Base-by-base conservation (phyloP, 64 coral and sea anemone genomes). In the Anthopleura sola region DNA sequence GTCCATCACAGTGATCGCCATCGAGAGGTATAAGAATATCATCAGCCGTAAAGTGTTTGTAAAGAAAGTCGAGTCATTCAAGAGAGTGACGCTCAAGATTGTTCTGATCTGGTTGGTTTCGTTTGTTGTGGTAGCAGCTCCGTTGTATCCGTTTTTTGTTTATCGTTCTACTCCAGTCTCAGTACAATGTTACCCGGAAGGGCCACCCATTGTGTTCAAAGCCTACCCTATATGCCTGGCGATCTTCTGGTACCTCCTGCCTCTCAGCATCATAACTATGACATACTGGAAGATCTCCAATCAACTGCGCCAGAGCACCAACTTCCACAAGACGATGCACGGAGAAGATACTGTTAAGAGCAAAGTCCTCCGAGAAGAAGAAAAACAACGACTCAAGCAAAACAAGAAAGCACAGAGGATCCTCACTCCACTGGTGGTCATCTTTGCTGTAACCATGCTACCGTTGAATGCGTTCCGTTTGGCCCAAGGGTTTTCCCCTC, bases 371-470 rank as follows among this genome's bases (percentile, higher is more conserved):
- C 24, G 16, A 36, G 32, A 85, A 86, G 83, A 76, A 31, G 83
- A 38, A 81, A 76, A 66, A 85, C 83, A 75, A 86, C 84, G 89
- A 16, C 83, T 90, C 32, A 83, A 84, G 18, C 89, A 90, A 85
- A 90, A 90, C 36, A 90, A 53, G 68, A 90, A 80, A 46, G 84
- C 89, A 4, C 62, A 90, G 24, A 64, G 82, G 14, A 90, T 90
- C 53, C 89, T 90, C 0, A 85, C 71, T 6, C 89, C 89, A 44
- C 36, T 90, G 2, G 83, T 90, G 17, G 76, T 90, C 31, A 38
- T 90, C 31, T 90, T 90, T 69, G 89, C 89, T 24, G 74, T 90
- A 1, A 34, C 83, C n/a, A 90, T 90, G 89, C 44, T 90, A 29
- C 89, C 89, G 0, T 36, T 80, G 3, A 90, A 51, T 21, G 37